Conservation (phyloP, 1,140 invertebrate genomes). For the Saccostrea echinata region DNA sequence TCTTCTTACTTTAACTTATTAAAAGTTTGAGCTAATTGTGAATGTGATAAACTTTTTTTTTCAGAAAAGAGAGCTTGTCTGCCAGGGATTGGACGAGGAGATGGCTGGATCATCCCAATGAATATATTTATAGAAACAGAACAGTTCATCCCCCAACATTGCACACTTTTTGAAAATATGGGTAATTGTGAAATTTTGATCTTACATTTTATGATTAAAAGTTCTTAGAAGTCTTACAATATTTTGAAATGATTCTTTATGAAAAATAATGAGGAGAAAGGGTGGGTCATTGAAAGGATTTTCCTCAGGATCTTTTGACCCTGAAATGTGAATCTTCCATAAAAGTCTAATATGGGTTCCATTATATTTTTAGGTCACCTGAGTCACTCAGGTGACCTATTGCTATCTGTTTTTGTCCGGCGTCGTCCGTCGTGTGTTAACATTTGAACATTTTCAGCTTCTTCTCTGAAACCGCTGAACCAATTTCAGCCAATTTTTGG, state of each 20-base stretch:
- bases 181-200: slow-evolving; percentile 58
- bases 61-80: slow-evolving; percentile 87
- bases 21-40: not conserved
- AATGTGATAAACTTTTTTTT: slow-evolving; percentile 44
- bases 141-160: slow-evolving; percentile 95
- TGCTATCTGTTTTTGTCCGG: no score
- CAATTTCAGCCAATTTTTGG: no score
- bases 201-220: not conserved
- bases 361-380: no score
- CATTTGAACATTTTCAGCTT: no score
- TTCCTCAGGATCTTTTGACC: not conserved
- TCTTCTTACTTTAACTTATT: no score
- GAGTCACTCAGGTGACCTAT: no score
- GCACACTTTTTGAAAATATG: slow-evolving; percentile 82
- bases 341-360: no score
- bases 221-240: not conserved
- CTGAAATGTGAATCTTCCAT: no score
- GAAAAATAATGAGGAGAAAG: not conserved
- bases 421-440: no score
- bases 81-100: slow-evolving; percentile 93
- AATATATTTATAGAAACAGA: slow-evolving; percentile 95
- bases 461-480: no score
- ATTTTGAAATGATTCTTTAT: not conserved
- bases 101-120: slow-evolving; percentile 97
- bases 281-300: not conserved